phyloP scores from a whole-genome alignment of 2,797 vertebrate species.

The Phataginus tetradactyla region DNA sequence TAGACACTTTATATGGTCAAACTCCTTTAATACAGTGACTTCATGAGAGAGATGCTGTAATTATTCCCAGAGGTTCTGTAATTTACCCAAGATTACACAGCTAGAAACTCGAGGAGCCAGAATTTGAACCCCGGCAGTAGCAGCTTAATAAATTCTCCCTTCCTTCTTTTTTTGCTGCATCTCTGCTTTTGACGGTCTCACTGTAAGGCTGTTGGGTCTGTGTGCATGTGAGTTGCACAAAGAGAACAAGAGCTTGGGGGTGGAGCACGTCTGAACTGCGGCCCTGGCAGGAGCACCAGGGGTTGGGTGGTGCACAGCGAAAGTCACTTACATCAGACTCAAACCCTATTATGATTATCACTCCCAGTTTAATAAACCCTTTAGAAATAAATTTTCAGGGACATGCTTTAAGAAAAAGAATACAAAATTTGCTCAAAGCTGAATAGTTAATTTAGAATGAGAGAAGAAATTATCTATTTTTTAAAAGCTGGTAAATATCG shows the following conservation, averaged over 20 bases:
- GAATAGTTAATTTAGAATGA: slow-evolving; percentile 3
- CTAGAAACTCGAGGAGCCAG: not conserved
- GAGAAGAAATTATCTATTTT: not conserved
- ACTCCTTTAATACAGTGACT: not conserved
- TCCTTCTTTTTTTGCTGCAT: not conserved
- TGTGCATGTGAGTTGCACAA: not conserved
- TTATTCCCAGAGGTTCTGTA: not conserved
- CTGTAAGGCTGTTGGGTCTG: not conserved
- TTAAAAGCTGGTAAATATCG: not conserved
- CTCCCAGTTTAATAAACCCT: not conserved
- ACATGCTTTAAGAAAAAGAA: not conserved
- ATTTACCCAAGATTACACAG: not conserved
- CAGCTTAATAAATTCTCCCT: not conserved
- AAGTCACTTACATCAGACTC: not conserved
- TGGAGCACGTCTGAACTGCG: too few species aligned
- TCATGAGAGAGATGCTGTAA: not conserved
- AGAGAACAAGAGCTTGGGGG: not conserved
- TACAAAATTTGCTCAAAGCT: not conserved
- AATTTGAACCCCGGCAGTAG: not conserved
- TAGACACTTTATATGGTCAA: not conserved
- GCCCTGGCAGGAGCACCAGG: not conserved
- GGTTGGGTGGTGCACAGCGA: not conserved
- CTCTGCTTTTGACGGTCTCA: not conserved
- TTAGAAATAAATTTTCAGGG: not conserved
- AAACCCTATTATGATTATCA: not conserved